Evolutionary conservation across 2,113 vertebrate genomes (phyloP), one percentile per base, ranked within the genome.

Genomic region (Scophthalmus maximus): DNA sequence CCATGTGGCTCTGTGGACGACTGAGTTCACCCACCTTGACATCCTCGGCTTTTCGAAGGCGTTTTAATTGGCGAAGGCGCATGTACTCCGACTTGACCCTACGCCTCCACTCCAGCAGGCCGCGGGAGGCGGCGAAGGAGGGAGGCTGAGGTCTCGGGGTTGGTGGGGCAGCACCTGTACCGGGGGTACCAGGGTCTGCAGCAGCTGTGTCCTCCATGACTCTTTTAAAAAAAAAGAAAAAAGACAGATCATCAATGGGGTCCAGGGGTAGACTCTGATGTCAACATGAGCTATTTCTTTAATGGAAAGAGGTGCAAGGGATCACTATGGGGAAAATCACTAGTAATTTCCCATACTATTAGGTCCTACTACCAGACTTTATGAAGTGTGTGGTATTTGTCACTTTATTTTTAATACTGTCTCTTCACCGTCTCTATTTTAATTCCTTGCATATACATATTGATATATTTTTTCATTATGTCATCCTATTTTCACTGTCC

Each of bases 31-130:
- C 52, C 84, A 98, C 98, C 96, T 98, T 97, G 3, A 98, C 96
- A 71, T 83, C 94, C 90, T 96, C 97, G 76, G 90, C 96, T 94
- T 36, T 97, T 92, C 93, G 97, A 93, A 90, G 97, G 77, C 97
- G 95, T 81, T 97, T 98, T 51, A 98, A 93, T 64, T 99, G 98
- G 75, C 96, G 95, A 8, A 99, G 96, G 2, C 97, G 93, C 97
- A 99, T 99, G 4, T 99, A 99, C 79, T 99, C 97, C 0, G 97
- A 97, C 81, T 97, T 98, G 73, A 99, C 97, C 82, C 97, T 96
- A 76, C 96, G 95, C 69, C 96, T 97, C 98, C 97, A 99, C 66
- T 97, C 97, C 20, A 95, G 93, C 58, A 93, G 82, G 75, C 88
- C 89, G 56, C 93, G 94, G 5, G 95, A 94, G 36, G 76, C 68